Percentiles rank a stretch among this genome's conserved stretches.
Evolutionary conservation across 2,888 invertebrate genomes (phyloP).

Genomic region (Mamestra brassicae): DNA sequence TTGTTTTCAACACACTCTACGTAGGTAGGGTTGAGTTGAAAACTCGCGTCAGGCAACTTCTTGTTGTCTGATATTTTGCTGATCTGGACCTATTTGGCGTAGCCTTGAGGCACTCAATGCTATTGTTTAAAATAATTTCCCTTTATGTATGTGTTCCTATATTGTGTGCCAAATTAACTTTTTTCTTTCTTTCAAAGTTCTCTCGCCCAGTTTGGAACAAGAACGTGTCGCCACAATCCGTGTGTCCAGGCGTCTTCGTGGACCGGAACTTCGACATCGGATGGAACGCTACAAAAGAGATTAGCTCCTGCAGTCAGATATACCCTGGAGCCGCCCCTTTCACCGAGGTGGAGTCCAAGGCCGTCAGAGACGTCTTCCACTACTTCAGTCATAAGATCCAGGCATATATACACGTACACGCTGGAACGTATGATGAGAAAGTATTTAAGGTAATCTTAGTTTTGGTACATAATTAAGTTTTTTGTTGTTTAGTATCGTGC

Average conservation of each 20-base stretch:
- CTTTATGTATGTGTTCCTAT: no score
- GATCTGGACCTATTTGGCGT: no score
- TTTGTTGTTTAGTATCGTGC: neutral
- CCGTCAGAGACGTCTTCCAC: slow-evolving; percentile 79
- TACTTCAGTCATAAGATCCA: slow-evolving; percentile 81
- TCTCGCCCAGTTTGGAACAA: slow-evolving; percentile 67
- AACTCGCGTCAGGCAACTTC: no score
- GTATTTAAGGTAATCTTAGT: slow-evolving; percentile 74
- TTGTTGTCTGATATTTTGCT: no score
- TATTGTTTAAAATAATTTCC: no score
- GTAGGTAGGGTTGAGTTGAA: no score
- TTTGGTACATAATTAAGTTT: neutral
- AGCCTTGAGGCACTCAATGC: no score
- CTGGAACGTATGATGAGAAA: slow-evolving; percentile 64
- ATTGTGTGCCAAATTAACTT: no score
- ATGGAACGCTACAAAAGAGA: slow-evolving; percentile 71
- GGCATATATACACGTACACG: slow-evolving; percentile 82
- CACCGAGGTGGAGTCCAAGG: slow-evolving; percentile 81
- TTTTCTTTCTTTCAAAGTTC: neutral
- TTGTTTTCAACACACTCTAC: no score
- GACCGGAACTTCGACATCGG: slow-evolving; percentile 85
- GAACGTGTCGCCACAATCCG: slow-evolving; percentile 80
- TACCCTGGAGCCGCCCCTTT: slow-evolving; percentile 81
- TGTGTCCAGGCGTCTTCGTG: slow-evolving; percentile 80
- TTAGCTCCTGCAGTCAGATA: slow-evolving; percentile 78